Base-by-base conservation (phyloP, 1,140 invertebrate genomes). In the Trichoplusia ni region DNA sequence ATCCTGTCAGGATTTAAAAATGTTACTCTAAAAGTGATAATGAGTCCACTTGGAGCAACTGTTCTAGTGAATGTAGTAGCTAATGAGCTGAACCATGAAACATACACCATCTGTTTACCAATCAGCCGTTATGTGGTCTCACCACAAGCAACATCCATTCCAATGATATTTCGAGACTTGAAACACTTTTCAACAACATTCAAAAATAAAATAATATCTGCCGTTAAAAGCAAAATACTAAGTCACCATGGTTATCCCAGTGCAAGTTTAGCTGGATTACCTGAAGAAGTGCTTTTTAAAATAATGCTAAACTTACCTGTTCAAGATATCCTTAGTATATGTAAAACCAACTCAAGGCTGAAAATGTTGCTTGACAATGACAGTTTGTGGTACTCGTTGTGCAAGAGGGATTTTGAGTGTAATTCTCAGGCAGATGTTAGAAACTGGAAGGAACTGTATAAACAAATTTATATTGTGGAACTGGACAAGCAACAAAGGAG, bases 221-320 rank as follows among this genome's bases (percentile, higher is more conserved):
- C 84, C 44, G 78, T 85, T 2, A 89, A 84, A 69, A 86, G 86
- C 71, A 78, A 68, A 53, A 76, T 90, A 58, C 69, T 89, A 9
- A 84, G 47, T 60, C 62, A 75, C 58, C 76, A 72, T 73, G 86
- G 84, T 8, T 86, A 81, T 73, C 68, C 79, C 4, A 81, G 84
- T 79, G 82, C 84, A 49, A 89, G 86, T 79, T 73, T 90, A 35
- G 64, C 82, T n/a, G 87, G 84, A 2, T 35, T 90, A n/a, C 87
- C 87, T 21, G 84, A 87, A 67, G 86, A 90, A 63, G 49, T 89
- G 11, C 56, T 83, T 13, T 69, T 73, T 14, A 81, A 82, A 47
- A 82, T 90, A 47, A 53, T 84, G 35, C 46, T 82, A 4, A 60
- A 75, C 33, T 49, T 90, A 5, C 44, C 76, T 21, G 42, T 82